Base-by-base conservation (phyloP, 2,797 vertebrate species). In the Hoplostethus atlanticus region DNA sequence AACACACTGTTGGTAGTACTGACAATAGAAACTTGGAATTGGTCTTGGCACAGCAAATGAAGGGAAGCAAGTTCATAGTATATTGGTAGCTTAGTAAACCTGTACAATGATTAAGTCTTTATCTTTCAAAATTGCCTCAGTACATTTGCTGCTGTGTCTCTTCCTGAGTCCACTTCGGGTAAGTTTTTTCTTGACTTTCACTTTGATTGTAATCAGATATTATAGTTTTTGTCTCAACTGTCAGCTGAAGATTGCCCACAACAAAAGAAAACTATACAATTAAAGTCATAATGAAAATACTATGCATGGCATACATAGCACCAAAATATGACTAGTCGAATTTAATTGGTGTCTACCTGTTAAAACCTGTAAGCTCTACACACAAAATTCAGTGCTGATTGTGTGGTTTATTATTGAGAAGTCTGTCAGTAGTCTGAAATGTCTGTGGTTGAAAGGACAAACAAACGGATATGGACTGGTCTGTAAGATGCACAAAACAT, bases 81-180 rank as follows among this genome's bases (percentile, higher is more conserved):
- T 73, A 56, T 5, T 7, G 71, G 16, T 48, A 58, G 64, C 34
- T 61, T 71, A 42, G 3, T 13, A 48, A 75, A 58, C 36, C 1
- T 1, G n/a, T 8, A 71, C 38, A 30, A 73, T 5, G 36, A 75
- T 62, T 69, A 71, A 64, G 62, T 6, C 6, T 71, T 81, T 81
- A 75, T 63, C 62, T 64, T 69, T 78, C 44, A 82, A 55, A 76
- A 74, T 84, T 70, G 72, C 25, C 50, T 36, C 57, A 21, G 30
- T 71, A 62, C 36, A 21, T 38, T 66, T 85, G 57, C 30, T 91
- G 62, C 60, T 89, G 50, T 79, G 58, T 16, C 38, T 91, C 64
- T 83, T 66, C 70, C 60, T 86, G 44, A 70, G 30, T 79, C 80
- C 72, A 2, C 62, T 91, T 4, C 81, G 73, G 93, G 94, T 95